Percentiles rank a stretch among this genome's conserved stretches.
Conservation (phyloP, 2,888 invertebrate species). For the Thymelicus sylvestris region DNA sequence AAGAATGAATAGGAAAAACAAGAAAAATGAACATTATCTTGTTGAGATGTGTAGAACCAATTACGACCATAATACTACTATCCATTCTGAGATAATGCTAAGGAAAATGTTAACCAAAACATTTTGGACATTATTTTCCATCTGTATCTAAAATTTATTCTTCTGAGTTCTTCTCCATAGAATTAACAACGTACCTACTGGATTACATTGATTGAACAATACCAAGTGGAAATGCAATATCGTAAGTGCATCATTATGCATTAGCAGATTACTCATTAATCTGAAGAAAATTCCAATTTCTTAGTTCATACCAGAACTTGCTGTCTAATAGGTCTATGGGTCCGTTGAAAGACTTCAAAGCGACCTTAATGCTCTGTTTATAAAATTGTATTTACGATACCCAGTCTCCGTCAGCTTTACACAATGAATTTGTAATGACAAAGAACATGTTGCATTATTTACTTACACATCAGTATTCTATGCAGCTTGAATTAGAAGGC, state of each 20-base stretch:
- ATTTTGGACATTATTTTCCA: no score
- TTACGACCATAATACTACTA: no score
- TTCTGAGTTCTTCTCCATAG: not conserved
- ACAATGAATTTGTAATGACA: conserved; percentile 11
- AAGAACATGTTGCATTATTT: conserved; percentile 6
- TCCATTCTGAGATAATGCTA: no score
- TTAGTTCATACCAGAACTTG: not conserved
- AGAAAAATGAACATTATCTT: no score
- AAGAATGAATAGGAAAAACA: no score
- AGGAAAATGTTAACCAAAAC: no score
- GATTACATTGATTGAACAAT: not conserved
- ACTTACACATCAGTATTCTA: conserved; percentile 3
- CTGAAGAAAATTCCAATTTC: not conserved
- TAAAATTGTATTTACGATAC: not conserved
- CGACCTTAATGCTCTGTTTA: not conserved
- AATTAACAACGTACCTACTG: not conserved
- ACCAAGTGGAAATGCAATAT: not conserved
- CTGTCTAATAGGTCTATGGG: not conserved
- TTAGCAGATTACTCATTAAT: conserved; percentile 2
- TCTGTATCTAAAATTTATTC: not conserved
- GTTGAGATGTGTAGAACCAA: no score
- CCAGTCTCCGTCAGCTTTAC: not conserved
- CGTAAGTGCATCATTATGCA: not conserved
- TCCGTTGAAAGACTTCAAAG: not conserved
- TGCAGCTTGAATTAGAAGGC: conserved; percentile 5